These are phyloP conservation scores for Ips typographus DNA, from an alignment of 1,140 invertebrate genomes.

Conservation along the genomic window DNA sequence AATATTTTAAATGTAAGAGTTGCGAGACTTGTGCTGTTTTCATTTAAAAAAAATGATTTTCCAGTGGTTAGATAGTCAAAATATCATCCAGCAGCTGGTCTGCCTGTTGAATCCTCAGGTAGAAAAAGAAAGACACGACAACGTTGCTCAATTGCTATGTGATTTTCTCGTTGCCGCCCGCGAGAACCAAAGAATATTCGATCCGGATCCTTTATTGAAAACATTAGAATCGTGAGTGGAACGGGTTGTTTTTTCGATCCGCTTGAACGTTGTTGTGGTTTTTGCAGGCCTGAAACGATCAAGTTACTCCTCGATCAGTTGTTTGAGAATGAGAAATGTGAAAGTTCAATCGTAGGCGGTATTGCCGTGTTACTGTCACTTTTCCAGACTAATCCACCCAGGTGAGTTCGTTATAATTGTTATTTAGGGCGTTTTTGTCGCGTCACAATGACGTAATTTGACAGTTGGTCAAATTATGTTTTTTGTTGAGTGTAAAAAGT, in stretches of 20 bases:
- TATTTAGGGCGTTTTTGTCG: too few species aligned
- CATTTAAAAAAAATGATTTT: conserved; percentile 43
- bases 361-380: conserved; percentile 76
- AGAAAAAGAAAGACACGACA: conserved; percentile 74
- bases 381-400: conserved; percentile 58
- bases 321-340: conserved; percentile 64
- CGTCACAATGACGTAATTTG: too few species aligned
- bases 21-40: background rate
- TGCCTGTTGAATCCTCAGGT: conserved; percentile 74
- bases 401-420: conserved; percentile 34
- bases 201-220: conserved; percentile 67
- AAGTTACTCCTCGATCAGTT: conserved; percentile 70
- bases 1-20: conserved; percentile 78
- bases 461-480: too few species aligned
- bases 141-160: conserved; percentile 79
- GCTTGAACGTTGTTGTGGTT: background rate
- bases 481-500: too few species aligned
- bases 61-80: conserved; percentile 88
- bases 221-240: conserved; percentile 71
- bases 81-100: conserved; percentile 81
- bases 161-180: conserved; percentile 74
- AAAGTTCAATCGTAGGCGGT: conserved; percentile 77
- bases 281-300: conserved; percentile 65
- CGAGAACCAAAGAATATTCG: conserved; percentile 63
- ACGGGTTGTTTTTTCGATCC: background rate